Evolutionary conservation across 2,888 invertebrate genomes (phyloP), one percentile per base, ranked within the genome.

Genomic region (Lutraria lutraria): DNA sequence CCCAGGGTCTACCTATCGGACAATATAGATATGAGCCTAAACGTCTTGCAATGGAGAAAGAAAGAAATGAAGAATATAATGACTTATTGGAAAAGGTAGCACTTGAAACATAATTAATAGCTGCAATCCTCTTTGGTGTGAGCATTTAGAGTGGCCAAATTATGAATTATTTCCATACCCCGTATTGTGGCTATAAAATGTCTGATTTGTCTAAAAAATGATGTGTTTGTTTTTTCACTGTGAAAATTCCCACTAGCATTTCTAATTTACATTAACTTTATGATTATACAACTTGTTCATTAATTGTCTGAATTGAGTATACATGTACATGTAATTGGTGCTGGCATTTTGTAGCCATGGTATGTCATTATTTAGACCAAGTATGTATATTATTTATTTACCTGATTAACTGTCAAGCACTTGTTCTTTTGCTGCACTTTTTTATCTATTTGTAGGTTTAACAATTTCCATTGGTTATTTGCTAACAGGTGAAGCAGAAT

Each of bases 11-110:
- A 31, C 92, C 92, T 29, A 53, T 92, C 25, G 92, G 91, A 63
- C 92, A 92, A 87, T 90, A 91, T 83, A 86, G 81, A 68, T 91
- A 92, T 85, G 92, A 92, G 43, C 92, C 92, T n/a, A 92, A 89
- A 87, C 89, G 92, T 21, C 88, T 92, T 54, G 90, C 90, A 19
- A 83, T 92, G 90, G 92, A 92, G 54, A 89, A 89, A 56, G 90
- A 92, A 76, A 87, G 92, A 85, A 92, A 92, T 87, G 85, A 80
- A 54, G 92, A 92, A 52, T 92, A 92, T 89, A 92, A 92, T 88
- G 85, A 88, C 43, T 72, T 90, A 54, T 68, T 91, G 72, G 54
- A 89, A 81, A 86, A 91, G 90, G 92, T 92, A 92, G 89, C 84
- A 84, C 84, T 76, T 76, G 34, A 43, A 19, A 60, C 19, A 13